phyloP scores from a whole-genome alignment of 2,888 invertebrate species.

The Operophtera brumata region DNA sequence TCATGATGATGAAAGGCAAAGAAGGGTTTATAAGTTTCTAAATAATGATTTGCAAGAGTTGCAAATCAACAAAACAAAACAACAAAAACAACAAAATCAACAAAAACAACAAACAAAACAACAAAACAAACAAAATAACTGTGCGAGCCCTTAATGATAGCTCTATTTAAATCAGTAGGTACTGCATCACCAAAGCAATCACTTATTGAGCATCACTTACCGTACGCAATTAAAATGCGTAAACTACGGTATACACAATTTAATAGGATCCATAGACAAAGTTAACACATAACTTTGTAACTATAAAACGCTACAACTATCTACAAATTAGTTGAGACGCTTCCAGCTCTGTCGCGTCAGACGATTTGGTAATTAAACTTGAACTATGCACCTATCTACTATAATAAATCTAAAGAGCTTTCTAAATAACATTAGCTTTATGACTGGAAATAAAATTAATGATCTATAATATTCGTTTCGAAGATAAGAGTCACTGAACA shows the following conservation, averaged over 20 bases:
- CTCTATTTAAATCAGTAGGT: too few relatives aligned
- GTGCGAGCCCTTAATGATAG: too few relatives aligned
- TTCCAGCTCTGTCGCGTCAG: conserved; percentile 24
- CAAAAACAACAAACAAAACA: too few relatives aligned
- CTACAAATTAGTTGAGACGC: conserved; percentile 27
- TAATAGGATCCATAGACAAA: conserved; percentile 5
- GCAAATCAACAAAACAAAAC: too few relatives aligned
- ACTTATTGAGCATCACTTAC: neutral
- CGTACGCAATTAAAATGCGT: conserved; percentile 1
- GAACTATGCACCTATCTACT: conserved; percentile 26
- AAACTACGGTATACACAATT: neutral
- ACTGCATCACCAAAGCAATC: too few relatives aligned
- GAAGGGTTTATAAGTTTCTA: too few relatives aligned
- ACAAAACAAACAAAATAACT: too few relatives aligned
- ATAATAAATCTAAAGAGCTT: conserved; percentile 9
- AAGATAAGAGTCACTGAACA: neutral
- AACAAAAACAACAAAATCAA: too few relatives aligned
- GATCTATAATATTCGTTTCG: neutral
- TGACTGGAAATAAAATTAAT: neutral
- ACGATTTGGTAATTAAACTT: conserved; percentile 35
- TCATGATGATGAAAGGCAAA: too few relatives aligned
- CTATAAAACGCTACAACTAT: conserved; percentile 24
- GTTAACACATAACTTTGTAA: conserved; percentile 10
- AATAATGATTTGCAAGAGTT: too few relatives aligned
- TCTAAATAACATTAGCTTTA: neutral